A percentile compares a stretch with the other conserved stretches of the same genome.
phyloP scores from a whole-genome alignment of 2,797 vertebrate species.

The Sebastes nivosus region DNA sequence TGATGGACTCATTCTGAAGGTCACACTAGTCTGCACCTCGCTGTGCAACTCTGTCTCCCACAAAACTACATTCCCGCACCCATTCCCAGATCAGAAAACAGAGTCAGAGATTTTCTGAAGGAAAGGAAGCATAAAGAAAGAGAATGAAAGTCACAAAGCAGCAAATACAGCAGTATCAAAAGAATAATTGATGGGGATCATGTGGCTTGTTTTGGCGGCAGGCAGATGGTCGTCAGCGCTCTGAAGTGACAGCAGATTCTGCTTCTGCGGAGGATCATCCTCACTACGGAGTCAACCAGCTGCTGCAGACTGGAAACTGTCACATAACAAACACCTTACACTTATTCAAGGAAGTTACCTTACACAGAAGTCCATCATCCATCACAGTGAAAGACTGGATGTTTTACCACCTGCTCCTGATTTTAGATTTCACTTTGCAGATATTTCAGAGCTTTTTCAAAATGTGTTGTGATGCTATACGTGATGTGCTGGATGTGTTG shows the following conservation, averaged over 20 bases:
- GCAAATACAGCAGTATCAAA: background rate
- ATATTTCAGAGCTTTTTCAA: no score
- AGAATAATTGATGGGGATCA: background rate
- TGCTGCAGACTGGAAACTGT: constrained; percentile 2
- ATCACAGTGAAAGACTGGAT: background rate
- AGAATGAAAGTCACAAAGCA: background rate
- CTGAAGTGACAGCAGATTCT: constrained; percentile 3
- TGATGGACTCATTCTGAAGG: background rate
- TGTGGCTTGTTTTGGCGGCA: background rate
- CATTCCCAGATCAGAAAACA: no score
- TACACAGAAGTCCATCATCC: background rate
- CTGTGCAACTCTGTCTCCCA: no score
- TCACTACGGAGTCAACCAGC: background rate
- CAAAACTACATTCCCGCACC: fast-evolving
- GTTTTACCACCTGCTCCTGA: no score
- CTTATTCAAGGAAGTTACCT: background rate
- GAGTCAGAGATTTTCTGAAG: no score
- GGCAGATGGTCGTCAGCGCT: constrained; percentile 10
- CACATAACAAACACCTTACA: background rate
- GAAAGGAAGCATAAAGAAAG: background rate
- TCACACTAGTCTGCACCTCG: background rate
- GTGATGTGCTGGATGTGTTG: no score
- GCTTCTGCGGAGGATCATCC: background rate
- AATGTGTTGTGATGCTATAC: no score
- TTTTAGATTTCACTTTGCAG: no score